Conservation (phyloP, 2,113 vertebrate species). For the Panurus biarmicus region DNA sequence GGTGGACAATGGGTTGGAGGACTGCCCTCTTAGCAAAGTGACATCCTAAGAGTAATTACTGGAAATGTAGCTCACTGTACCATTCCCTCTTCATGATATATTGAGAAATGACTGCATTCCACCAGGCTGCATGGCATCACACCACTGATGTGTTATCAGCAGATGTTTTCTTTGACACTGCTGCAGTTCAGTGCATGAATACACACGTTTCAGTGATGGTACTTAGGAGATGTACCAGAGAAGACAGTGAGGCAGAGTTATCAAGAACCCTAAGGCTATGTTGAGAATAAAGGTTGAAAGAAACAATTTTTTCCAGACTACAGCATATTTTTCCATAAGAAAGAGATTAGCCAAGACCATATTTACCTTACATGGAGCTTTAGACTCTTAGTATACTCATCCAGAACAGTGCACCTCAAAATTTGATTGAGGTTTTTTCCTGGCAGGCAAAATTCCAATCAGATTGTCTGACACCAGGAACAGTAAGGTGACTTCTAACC, state of each 20-base stretch:
- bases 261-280: not conserved
- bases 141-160: not conserved
- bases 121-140: not conserved
- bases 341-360: not conserved
- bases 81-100: not conserved
- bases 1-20: not conserved
- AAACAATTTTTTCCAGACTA: not conserved
- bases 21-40: not conserved
- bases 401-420: not conserved
- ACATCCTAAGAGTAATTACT: not conserved
- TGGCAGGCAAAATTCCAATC: not conserved
- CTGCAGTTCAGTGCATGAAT: not conserved
- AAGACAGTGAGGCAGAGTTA: not conserved
- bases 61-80: not conserved
- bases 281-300: not conserved
- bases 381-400: not conserved
- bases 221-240: not conserved
- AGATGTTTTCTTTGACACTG: not conserved
- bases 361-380: not conserved
- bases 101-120: constrained; percentile 9
- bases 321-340: not conserved
- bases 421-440: not conserved
- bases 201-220: not conserved
- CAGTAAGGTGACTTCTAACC: not conserved
- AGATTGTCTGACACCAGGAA: not conserved